Evolutionary conservation across 2,113 vertebrate species (phyloP).

Genomic region (Laticauda colubrina): DNA sequence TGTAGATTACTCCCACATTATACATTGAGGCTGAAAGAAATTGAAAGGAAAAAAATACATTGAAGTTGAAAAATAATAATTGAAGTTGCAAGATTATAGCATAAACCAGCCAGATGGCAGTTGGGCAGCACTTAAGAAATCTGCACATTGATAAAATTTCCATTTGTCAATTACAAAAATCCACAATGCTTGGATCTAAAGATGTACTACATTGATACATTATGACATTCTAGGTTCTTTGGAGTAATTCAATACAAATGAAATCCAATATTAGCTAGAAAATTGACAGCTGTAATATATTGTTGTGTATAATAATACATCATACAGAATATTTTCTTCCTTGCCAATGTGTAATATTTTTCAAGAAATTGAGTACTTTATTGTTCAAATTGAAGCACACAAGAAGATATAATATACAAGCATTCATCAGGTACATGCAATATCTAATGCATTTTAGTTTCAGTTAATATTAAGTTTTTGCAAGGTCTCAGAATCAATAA

Average conservation of each 20-base stretch:
- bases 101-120: not conserved
- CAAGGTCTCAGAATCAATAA: not conserved
- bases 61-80: not conserved
- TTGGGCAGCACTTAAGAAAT: not conserved
- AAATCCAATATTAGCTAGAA: not conserved
- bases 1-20: not conserved
- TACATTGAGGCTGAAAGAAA: not conserved
- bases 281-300: not conserved
- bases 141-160: not conserved
- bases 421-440: not conserved
- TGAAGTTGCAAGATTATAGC: not conserved
- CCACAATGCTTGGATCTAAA: not conserved
- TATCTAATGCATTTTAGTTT: not conserved
- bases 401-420: not conserved
- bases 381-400: accelerated
- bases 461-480: not conserved
- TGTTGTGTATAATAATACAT: not conserved
- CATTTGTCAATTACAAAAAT: not conserved
- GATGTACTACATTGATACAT: not conserved
- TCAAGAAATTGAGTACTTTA: not conserved
- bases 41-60: not conserved
- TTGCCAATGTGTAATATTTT: not conserved
- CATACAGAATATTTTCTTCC: accelerated
- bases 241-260: not conserved
- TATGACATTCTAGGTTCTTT: not conserved